Base-by-base conservation (phyloP, 2,888 invertebrate species). In the Xestia ashworthii region DNA sequence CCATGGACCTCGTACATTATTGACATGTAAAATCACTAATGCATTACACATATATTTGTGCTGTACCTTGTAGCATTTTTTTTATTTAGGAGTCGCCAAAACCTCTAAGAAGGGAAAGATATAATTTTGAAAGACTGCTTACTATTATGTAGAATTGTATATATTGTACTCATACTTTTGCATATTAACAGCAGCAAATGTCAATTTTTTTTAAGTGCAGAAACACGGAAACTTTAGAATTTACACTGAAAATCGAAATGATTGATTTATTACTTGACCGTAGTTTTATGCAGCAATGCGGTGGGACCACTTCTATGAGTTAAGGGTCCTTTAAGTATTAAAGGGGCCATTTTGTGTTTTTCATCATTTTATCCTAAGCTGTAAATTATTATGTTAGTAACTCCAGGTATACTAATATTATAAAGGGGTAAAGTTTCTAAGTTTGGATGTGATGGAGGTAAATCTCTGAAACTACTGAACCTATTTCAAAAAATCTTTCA, bases 281-380 rank as follows among this genome's bases (percentile, higher is more conserved):
- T 25, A 64, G 5, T 58, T 71, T 6, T 4, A 64, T 71, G n/a
- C 58, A n/a, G 64, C 38, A 58, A 22, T 50, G 3, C 16, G 48
- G 67, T n/a, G 53, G 62, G 58, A n/a, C 38, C 50, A 64, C 58
- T 44, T 67, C 60, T 22, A 38, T n/a, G 32, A 41, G 48, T 50
- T 32, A 44, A n/a, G 22, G 53, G 6, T 14, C n/a, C 8, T n/a
- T 6, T 44, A 4, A 5, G 60, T 41, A 41, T 22, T 22, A 12
- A 64, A 64, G 22, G 8, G 67, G 14, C 41, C 25, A 58, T 55
- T 62, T 38, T 50, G 14, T 25, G n/a, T 16, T 11, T 22, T 64
- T 22, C 11, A 25, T 16, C 5, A 62, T 68, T 78, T 62, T 64
- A 55, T 25, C 25, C 8, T 19, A 76, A 83, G n/a, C 3, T 41